A percentile compares a stretch with the other conserved stretches of the same genome.
phyloP scores from a whole-genome alignment of 2,113 vertebrate genomes.

The Chitala chitala region DNA sequence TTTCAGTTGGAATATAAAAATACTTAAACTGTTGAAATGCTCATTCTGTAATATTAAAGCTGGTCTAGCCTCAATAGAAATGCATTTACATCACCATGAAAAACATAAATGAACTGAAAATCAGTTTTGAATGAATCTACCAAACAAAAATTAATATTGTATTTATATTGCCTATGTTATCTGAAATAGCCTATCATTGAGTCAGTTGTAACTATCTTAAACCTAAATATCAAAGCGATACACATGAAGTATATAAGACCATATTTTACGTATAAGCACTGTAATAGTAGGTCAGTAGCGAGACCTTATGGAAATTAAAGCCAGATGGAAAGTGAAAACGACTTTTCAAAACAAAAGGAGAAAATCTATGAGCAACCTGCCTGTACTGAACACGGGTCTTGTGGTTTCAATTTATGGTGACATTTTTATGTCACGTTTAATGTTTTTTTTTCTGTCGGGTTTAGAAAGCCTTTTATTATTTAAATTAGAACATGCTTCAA shows the following conservation, averaged over 20 bases:
- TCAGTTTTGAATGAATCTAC: not conserved
- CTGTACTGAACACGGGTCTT: conserved; percentile 34
- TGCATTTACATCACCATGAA: no score
- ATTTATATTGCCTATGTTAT: not conserved
- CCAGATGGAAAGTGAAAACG: conserved; percentile 40
- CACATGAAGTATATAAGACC: not conserved
- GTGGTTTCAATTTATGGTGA: conserved; percentile 35
- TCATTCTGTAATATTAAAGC: no score
- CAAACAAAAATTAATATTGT: no score
- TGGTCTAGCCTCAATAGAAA: no score
- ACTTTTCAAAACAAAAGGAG: conserved; percentile 32
- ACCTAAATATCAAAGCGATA: not conserved
- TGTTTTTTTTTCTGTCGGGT: conserved; percentile 30
- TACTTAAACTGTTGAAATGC: no score
- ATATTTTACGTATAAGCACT: not conserved
- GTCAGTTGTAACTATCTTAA: not conserved
- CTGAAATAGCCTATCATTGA: no score
- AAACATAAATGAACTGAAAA: not conserved
- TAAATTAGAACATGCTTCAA: conserved; percentile 23
- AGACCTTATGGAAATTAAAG: conserved; percentile 14
- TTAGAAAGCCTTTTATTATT: conserved; percentile 30
- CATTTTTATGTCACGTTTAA: conserved; percentile 34
- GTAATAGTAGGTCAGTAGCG: not conserved
- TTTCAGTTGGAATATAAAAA: no score
- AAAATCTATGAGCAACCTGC: conserved; percentile 30